phyloP scores from a whole-genome alignment of 2,888 invertebrate genomes.

The Sinohyriopsis cumingii region DNA sequence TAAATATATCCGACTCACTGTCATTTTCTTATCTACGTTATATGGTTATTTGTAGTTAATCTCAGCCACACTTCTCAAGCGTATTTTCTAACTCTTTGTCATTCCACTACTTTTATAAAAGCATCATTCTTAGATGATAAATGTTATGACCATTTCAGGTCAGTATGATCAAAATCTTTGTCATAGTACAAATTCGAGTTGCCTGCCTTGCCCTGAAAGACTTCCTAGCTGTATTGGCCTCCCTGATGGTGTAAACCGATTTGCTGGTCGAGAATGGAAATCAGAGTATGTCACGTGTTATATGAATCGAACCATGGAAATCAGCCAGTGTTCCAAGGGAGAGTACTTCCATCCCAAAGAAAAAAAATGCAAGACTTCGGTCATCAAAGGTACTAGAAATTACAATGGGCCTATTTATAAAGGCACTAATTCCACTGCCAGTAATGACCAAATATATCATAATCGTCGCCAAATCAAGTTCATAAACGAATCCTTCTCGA shows the following conservation, averaged over 20 bases:
- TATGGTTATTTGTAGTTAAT: too few relatives aligned
- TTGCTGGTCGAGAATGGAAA: conserved; percentile 6
- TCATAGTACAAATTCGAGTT: conserved; percentile 20
- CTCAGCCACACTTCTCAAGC: too few relatives aligned
- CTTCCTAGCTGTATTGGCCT: conserved; percentile 41
- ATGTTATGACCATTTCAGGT: conserved; percentile 13
- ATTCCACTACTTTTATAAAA: too few relatives aligned
- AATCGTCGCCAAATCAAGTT: too few relatives aligned
- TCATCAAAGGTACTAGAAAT: too few relatives aligned
- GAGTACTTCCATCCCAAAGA: conserved; percentile 16
- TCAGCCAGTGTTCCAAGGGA: conserved; percentile 8
- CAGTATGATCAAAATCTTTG: conserved; percentile 38
- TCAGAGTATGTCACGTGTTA: conserved; percentile 14
- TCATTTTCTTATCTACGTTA: too few relatives aligned
- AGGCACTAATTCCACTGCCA: neutral
- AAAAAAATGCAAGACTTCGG: too few relatives aligned
- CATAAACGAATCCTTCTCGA: too few relatives aligned
- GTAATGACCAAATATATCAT: neutral
- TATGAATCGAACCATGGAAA: conserved; percentile 15
- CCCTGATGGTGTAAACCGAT: conserved; percentile 18
- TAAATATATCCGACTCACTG: too few relatives aligned
- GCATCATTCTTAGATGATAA: too few relatives aligned
- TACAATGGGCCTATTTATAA: too few relatives aligned
- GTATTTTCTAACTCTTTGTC: too few relatives aligned
- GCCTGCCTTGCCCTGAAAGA: conserved; percentile 35